phyloP scores from a whole-genome alignment of 2,888 invertebrate species.

The Erebia aethiops region DNA sequence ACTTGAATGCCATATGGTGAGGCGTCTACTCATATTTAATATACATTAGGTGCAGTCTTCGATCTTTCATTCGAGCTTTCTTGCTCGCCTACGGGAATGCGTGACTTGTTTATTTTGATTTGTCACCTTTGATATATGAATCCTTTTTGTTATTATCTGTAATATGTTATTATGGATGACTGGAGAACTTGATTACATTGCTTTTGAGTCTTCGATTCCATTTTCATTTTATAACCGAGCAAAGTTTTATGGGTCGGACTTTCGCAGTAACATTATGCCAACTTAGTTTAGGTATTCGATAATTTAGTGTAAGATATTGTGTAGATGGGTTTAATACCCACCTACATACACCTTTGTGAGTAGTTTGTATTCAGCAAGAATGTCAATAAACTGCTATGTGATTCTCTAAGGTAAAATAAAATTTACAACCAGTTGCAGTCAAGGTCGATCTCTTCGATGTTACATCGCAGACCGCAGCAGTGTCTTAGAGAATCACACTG shows the following conservation, averaged over 20 bases:
- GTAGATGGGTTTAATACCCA: too few species aligned
- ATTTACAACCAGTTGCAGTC: too few species aligned
- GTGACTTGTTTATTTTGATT: constrained; percentile 77
- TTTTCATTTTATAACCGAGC: constrained; percentile 42
- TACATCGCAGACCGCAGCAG: too few species aligned
- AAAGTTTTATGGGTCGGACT: neutral
- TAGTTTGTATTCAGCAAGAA: too few species aligned
- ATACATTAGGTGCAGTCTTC: constrained; percentile 71
- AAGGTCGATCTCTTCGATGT: too few species aligned
- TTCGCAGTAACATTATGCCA: constrained; percentile 22
- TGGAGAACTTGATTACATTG: constrained; percentile 60
- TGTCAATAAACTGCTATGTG: too few species aligned
- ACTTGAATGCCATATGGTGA: constrained; percentile 66
- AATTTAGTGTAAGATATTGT: neutral
- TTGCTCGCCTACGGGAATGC: constrained; percentile 66
- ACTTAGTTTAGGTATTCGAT: constrained; percentile 19
- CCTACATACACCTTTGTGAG: too few species aligned
- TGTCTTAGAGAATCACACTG: too few species aligned
- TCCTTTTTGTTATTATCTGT: constrained; percentile 69
- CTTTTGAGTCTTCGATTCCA: constrained; percentile 46
- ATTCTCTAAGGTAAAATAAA: too few species aligned
- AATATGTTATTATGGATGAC: constrained; percentile 63
- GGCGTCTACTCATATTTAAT: constrained; percentile 71
- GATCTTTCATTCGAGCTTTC: constrained; percentile 69
- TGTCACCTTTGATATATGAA: constrained; percentile 77